Percentiles rank a stretch among this genome's conserved stretches.
Conservation (phyloP, 2,888 invertebrate genomes). For the Subacronicta megacephala region DNA sequence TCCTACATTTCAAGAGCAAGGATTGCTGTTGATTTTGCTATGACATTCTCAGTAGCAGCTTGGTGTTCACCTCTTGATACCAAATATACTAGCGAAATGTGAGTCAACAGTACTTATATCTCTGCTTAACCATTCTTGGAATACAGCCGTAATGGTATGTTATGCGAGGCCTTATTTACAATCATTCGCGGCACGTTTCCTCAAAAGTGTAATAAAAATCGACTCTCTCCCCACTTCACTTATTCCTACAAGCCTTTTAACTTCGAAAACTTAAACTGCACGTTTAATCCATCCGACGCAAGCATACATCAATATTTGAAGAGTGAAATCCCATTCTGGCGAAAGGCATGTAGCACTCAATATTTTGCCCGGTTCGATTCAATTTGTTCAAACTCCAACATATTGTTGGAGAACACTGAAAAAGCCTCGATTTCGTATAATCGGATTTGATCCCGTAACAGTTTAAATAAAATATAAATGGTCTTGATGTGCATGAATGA, state of each 20-base stretch:
- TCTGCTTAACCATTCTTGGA: too few species aligned
- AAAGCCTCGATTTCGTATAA: conserved; percentile 27
- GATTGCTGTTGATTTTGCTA: too few species aligned
- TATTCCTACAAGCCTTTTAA: conserved; percentile 23
- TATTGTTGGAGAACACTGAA: conserved; percentile 20
- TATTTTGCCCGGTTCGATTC: conserved; percentile 66
- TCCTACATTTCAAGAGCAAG: too few species aligned
- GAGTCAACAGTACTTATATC: too few species aligned
- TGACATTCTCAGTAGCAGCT: too few species aligned
- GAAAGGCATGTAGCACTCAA: conserved; percentile 61
- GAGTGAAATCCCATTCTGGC: conserved; percentile 58
- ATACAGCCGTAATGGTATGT: too few species aligned
- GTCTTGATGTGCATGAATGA: not conserved
- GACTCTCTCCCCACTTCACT: conserved; percentile 2
- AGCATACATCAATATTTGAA: conserved; percentile 58
- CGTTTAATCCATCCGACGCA: conserved; percentile 43
- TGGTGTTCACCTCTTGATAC: too few species aligned
- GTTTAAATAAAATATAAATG: conserved; percentile 16
- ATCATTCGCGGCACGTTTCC: not conserved
- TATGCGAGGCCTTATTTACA: too few species aligned
- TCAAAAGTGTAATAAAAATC: conserved; percentile 20
- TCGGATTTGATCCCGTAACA: conserved; percentile 26
- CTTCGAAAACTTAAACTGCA: conserved; percentile 36
- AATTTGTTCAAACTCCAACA: conserved; percentile 65
- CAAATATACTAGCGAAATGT: too few species aligned